phyloP scores from a whole-genome alignment of 2,113 vertebrate species.

The Benitochromis conjunctus region DNA sequence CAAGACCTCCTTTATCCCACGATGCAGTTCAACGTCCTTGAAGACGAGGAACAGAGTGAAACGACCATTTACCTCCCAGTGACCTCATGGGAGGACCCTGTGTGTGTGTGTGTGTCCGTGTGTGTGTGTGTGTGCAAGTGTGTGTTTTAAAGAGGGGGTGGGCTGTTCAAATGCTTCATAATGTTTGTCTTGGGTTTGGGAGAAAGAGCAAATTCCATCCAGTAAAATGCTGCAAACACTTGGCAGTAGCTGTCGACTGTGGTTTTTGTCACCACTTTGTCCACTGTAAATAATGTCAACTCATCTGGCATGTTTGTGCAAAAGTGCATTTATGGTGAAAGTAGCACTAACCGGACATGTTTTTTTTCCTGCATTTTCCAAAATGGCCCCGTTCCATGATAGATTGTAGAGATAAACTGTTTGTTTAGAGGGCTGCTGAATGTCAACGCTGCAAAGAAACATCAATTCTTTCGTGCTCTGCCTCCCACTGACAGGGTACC shows the following conservation, averaged over 20 bases:
- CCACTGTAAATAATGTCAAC: constrained; percentile 71
- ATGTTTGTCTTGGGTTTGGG: constrained; percentile 60
- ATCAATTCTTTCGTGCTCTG: constrained; percentile 57
- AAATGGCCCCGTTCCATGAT: constrained; percentile 50
- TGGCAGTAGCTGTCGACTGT: constrained; percentile 53
- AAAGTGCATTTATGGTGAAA: constrained; percentile 61
- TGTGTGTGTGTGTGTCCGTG: constrained; percentile 16
- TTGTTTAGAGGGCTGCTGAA: constrained; percentile 65
- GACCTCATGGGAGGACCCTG: constrained; percentile 46
- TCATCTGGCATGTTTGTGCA: constrained; percentile 58
- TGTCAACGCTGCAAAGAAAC: constrained; percentile 52
- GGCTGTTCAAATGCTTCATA: constrained; percentile 14
- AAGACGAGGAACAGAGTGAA: constrained; percentile 55
- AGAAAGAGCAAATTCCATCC: constrained; percentile 57
- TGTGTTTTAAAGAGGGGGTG: not conserved
- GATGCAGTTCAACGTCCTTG: constrained; percentile 68
- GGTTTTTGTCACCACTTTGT: constrained; percentile 69
- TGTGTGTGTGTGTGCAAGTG: constrained; percentile 23
- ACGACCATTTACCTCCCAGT: constrained; percentile 45
- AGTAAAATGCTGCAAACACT: constrained; percentile 54
- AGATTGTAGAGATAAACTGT: constrained; percentile 59
- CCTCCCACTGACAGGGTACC: constrained; percentile 80
- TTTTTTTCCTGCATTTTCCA: constrained; percentile 34
- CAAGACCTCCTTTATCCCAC: constrained; percentile 51
- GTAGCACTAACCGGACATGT: constrained; percentile 41